These are phyloP conservation scores for Leucophenga varia DNA, from an alignment of 1,140 invertebrate genomes.

Conservation along the genomic window DNA sequence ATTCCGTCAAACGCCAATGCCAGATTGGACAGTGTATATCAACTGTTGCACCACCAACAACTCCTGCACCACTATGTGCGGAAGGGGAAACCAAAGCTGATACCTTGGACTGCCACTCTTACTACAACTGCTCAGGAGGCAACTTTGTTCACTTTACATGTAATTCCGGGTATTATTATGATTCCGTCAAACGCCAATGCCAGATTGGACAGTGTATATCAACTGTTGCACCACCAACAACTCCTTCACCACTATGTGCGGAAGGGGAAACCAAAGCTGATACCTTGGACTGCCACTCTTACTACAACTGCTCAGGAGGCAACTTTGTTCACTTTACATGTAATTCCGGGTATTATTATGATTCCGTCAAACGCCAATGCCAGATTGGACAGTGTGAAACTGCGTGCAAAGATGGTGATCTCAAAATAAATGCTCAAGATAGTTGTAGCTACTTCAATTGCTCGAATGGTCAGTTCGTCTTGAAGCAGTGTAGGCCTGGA, in stretches of 20 bases:
- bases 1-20: constrained; percentile 8
- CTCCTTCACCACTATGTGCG: constrained; percentile 8
- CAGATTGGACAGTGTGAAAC: neutral
- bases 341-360: neutral
- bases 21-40: constrained; percentile 17
- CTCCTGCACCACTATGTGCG: constrained; percentile 28
- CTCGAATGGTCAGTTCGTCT: constrained; percentile 13
- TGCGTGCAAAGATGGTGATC: neutral
- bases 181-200: constrained; percentile 15
- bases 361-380: too few relatives aligned
- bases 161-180: too few relatives aligned
- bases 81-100: constrained; percentile 24
- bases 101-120: constrained; percentile 25
- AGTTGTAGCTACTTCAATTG: constrained; percentile 31
- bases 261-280: constrained; percentile 9
- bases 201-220: constrained; percentile 8
- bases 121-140: constrained; percentile 25
- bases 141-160: constrained; percentile 20
- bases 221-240: constrained; percentile 17
- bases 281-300: constrained; percentile 15
- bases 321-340: constrained; percentile 10
- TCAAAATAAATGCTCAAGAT: constrained; percentile 11
- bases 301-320: constrained; percentile 11
- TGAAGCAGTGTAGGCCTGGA: constrained; percentile 8
- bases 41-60: constrained; percentile 11